Conservation (phyloP, 2,113 vertebrate genomes). For the Urocolius indicus region DNA sequence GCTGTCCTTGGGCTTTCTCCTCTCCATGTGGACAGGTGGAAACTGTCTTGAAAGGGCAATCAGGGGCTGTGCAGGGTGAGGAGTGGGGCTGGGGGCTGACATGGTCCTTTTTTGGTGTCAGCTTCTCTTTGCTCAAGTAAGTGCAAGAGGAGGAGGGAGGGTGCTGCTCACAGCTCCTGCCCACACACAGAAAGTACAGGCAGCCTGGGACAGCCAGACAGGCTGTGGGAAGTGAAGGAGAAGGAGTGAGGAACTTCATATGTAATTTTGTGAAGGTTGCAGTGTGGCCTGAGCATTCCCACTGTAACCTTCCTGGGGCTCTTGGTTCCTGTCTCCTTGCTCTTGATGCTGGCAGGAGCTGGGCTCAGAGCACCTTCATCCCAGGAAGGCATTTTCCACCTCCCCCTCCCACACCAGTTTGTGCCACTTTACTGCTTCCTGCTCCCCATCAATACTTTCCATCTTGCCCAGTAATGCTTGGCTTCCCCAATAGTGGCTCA, state of each 20-base stretch:
- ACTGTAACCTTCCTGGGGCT: not conserved
- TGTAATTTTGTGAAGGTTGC: not conserved
- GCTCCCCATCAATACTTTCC: not conserved
- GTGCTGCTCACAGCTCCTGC: not conserved
- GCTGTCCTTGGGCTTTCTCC: not conserved
- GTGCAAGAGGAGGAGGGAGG: not conserved
- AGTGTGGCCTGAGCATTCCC: not conserved
- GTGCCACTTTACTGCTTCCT: not conserved
- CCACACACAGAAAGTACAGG: fast-evolving
- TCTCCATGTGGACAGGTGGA: not conserved
- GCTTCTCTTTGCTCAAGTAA: not conserved
- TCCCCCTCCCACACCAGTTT: not conserved
- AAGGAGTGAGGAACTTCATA: not conserved
- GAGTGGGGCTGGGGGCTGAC: not conserved
- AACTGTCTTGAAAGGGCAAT: not conserved
- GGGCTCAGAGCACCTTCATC: not conserved
- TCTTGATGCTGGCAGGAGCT: not conserved
- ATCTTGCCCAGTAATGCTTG: not conserved
- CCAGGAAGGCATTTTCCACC: not conserved
- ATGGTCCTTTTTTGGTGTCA: not conserved
- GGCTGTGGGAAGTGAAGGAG: not conserved
- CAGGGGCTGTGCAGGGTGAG: not conserved
- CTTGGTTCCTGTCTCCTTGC: fast-evolving
- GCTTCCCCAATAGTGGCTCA: not conserved
- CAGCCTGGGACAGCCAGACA: not conserved